Percentiles rank a stretch among this genome's conserved stretches.
Evolutionary conservation across 2,888 invertebrate genomes (phyloP).

Genomic region (Creontiades dilutus): DNA sequence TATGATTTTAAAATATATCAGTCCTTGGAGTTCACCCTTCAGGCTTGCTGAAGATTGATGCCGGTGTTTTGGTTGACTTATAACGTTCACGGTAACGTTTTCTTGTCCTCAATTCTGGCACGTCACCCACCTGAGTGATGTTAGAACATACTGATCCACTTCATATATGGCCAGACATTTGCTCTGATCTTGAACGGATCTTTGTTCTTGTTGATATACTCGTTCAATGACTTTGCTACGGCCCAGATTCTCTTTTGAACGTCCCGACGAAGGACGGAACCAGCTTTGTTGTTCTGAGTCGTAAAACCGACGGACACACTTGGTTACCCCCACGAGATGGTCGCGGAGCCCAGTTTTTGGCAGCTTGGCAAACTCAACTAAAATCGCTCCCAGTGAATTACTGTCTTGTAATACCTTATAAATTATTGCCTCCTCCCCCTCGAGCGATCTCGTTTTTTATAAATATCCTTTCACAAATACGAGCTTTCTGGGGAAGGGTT

Average conservation of each 20-base stretch:
- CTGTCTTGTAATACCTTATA: conserved; percentile 35
- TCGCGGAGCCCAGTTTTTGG: neutral
- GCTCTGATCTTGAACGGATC: too few relatives aligned
- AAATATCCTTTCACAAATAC: neutral
- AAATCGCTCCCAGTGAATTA: neutral
- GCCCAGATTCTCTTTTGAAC: conserved; percentile 5
- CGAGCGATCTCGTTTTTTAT: conserved; percentile 17
- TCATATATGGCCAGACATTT: too few relatives aligned
- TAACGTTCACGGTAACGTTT: too few relatives aligned
- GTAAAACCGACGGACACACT: conserved; percentile 22
- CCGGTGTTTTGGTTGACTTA: too few relatives aligned
- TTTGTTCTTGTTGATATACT: neutral
- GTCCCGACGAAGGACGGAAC: neutral
- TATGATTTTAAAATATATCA: too few relatives aligned
- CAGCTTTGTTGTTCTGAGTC: conserved; percentile 1
- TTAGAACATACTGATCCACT: too few relatives aligned
- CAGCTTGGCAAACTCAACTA: conserved; percentile 1
- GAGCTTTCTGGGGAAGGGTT: too few relatives aligned
- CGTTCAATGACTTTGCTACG: neutral
- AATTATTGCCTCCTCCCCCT: neutral
- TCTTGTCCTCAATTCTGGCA: too few relatives aligned
- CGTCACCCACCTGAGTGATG: too few relatives aligned
- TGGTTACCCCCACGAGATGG: conserved; percentile 14
- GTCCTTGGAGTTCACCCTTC: too few relatives aligned
- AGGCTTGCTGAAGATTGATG: too few relatives aligned